Evolutionary conservation across 2,113 vertebrate genomes (phyloP), one percentile per base, ranked within the genome.

Genomic region (Cinclus cinclus): DNA sequence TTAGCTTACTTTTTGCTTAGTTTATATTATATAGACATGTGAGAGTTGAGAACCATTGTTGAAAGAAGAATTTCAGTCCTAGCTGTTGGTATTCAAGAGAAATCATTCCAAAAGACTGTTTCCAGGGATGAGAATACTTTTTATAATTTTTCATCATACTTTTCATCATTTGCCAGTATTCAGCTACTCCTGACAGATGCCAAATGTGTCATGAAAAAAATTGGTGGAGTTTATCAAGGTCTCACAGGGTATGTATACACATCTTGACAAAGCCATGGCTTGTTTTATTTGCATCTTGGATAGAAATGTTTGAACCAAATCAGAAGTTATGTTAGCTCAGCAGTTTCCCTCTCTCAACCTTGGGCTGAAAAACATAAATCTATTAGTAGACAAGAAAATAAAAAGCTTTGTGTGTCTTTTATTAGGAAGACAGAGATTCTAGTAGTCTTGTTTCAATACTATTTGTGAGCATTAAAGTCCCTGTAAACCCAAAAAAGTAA

Each of bases 231-330:
- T 44, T 50, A 9, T 68, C 7, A 67, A 59, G 30, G 6, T 65
- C 28, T 13, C 15, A 31, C 0, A 60, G 56, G 9, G 2, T 58
- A 70, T 13, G 5, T 31, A 2, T 8, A 52, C 0, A 0, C 37
- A 46, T 37, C 14, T 59, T 47, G 59, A 58, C 5, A 77, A 87
- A 76, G 30, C 2, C 15, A 25, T 15, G 12, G 4, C 7, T 95
- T 87, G 6, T 30, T 77, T 77, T 63, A 42, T 9, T 42, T 63
- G 4, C 7, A 42, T 12, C 10, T 65, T 49, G 12, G 16, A 18
- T 31, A 55, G 30, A 16, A 6, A 63, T 23, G 9, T 37, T 62
- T 62, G 35, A 39, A 17, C 4, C 41, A 31, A 31, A 15, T 41
- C 11, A 35, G 7, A 35, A 23, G 1, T 2, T 33, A 42, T 42